Evolutionary conservation across 2,888 invertebrate genomes (phyloP), one percentile per base, ranked within the genome.

Genomic region (Entomobrya proxima): DNA sequence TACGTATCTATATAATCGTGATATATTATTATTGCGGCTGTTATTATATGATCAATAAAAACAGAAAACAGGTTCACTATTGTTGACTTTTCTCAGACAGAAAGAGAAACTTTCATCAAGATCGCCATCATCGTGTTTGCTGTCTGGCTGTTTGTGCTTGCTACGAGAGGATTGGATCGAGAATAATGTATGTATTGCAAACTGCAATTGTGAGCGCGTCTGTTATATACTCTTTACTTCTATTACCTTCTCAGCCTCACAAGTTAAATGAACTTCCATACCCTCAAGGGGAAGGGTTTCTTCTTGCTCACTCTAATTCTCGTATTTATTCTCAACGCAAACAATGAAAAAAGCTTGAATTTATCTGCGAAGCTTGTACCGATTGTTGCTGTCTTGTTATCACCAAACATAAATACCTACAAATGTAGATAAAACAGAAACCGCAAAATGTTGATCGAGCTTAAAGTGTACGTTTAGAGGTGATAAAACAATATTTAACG

Each of bases 21-120:
- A 74, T 47, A 35, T 27, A 47, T 47, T 50, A 78, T 50, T 78
- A 58, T 78, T 44, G 69, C 47, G 44, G 44, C 40, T 67, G 67
- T 78, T 40, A 78, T 84, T 85, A 79, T 55, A 78, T 74, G 78
- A 78, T 78, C 74, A 85, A 64, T 75, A 80, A 85, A 85, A 85
- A 32, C 79, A 67, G 64, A 80, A 80, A 85, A 85, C 85, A 85
- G 85, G 85, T 85, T 85, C 80, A 85, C 50, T 61, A 79, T 67
- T 78, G 79, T 79, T 79, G 79, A 85, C 79, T 85, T 79, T 85
- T 85, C 85, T 76, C 76, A 81, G 80, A 64, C 72, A 80, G 80
- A 85, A 85, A 85, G 85, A 85, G 85, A 85, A 85, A 85, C 85
- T 85, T 50, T 76, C 84, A 75, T 76, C 84, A 75, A 61, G 83